phyloP scores from a whole-genome alignment of 2,888 invertebrate genomes.

The Papilio elwesi region DNA sequence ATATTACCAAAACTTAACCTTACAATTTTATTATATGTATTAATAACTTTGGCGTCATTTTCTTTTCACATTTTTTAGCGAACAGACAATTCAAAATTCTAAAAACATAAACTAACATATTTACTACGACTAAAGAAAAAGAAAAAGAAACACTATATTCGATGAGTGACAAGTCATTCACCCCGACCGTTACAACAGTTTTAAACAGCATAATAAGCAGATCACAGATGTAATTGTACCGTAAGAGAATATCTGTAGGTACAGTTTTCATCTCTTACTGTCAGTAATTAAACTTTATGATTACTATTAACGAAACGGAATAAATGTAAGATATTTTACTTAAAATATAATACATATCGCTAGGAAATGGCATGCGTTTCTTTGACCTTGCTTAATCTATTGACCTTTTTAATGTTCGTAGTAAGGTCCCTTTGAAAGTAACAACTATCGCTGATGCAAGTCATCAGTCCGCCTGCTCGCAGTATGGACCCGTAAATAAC shows the following conservation, averaged over 20 bases:
- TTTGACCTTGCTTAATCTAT: too few relatives aligned
- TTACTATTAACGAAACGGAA: neutral
- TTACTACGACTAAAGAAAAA: neutral
- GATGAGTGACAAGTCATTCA: slow-evolving; percentile 10
- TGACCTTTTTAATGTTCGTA: neutral
- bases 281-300: neutral
- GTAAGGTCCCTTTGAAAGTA: too few relatives aligned
- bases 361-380: too few relatives aligned
- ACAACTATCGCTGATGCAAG: too few relatives aligned
- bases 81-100: neutral
- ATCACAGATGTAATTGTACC: neutral
- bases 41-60: neutral
- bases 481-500: too few relatives aligned
- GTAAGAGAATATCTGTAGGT: neutral
- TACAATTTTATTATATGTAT: too few relatives aligned
- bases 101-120: neutral
- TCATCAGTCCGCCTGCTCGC: too few relatives aligned
- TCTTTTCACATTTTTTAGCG: neutral
- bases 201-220: slow-evolving; percentile 4
- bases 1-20: too few relatives aligned
- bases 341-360: too few relatives aligned
- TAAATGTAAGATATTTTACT: too few relatives aligned
- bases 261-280: neutral
- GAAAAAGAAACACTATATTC: too few relatives aligned
- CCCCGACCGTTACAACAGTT: slow-evolving; percentile 4